phyloP scores from a whole-genome alignment of 2,888 invertebrate species.

The Standfussiana lucernea region DNA sequence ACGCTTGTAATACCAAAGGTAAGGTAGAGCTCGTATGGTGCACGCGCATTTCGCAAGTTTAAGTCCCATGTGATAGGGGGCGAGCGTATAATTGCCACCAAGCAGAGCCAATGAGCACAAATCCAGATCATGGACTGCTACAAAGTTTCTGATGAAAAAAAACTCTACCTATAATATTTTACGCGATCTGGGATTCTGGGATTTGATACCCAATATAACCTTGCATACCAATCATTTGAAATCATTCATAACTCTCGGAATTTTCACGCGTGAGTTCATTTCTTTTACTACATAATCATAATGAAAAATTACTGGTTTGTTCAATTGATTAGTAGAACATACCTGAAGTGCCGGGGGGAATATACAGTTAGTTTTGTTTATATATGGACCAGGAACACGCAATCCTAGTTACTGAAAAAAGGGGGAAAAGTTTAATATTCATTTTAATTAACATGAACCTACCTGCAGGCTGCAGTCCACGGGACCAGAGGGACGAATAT shows the following conservation, averaged over 20 bases:
- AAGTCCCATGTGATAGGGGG: too few relatives aligned
- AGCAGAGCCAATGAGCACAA: too few relatives aligned
- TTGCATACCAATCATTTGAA: neutral
- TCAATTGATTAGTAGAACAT: constrained; percentile 56
- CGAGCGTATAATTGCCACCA: too few relatives aligned
- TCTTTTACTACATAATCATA: constrained; percentile 25
- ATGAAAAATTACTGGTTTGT: constrained; percentile 37
- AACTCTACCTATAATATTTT: too few relatives aligned
- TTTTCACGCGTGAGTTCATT: neutral
- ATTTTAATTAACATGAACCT: constrained; percentile 23
- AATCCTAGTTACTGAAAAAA: constrained; percentile 23
- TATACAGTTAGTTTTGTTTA: constrained; percentile 40
- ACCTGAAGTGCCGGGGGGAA: constrained; percentile 35
- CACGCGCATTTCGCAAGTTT: too few relatives aligned
- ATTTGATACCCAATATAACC: neutral
- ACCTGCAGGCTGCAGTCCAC: neutral
- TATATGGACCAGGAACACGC: constrained; percentile 48
- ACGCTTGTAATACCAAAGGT: too few relatives aligned
- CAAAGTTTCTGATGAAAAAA: too few relatives aligned
- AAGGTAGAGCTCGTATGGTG: too few relatives aligned
- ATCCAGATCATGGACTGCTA: too few relatives aligned
- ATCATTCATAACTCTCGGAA: neutral
- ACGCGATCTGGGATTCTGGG: too few relatives aligned
- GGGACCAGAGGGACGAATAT: neutral
- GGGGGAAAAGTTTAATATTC: neutral